phyloP scores from a whole-genome alignment of 2,888 invertebrate genomes.

The Tribolium freemani region DNA sequence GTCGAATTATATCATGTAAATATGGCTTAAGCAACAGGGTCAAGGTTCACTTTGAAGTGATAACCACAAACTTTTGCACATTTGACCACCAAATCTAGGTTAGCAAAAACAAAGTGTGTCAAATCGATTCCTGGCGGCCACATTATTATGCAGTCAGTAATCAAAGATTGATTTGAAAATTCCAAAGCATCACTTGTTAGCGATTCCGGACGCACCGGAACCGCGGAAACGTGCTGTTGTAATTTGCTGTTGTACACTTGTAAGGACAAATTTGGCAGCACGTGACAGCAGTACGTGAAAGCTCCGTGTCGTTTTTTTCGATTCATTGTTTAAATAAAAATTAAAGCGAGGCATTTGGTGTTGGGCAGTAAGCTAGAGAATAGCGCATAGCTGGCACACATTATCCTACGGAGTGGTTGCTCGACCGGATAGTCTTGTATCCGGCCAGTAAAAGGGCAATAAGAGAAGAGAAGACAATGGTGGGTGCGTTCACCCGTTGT shows the following conservation, averaged over 20 bases:
- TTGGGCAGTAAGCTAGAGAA: slow-evolving; percentile 1
- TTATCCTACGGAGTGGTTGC: slow-evolving; percentile 42
- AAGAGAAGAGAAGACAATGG: slow-evolving; percentile 48
- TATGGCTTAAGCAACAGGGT: slow-evolving; percentile 25
- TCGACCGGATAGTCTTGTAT: slow-evolving; percentile 52
- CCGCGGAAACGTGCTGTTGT: slow-evolving; percentile 16
- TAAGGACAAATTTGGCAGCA: slow-evolving; percentile 38
- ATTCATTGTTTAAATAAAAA: too few relatives aligned
- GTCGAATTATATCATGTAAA: slow-evolving; percentile 30
- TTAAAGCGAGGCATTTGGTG: too few relatives aligned
- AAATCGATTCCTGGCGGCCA: neutral
- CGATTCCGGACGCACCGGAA: slow-evolving; percentile 31
- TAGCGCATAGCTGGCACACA: slow-evolving; percentile 35
- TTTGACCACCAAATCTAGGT: neutral
- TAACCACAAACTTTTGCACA: neutral
- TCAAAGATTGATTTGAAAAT: neutral
- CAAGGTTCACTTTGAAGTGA: slow-evolving; percentile 15
- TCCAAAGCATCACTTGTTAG: slow-evolving; percentile 1
- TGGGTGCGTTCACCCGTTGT: slow-evolving; percentile 51
- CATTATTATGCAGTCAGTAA: neutral
- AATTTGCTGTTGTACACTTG: slow-evolving; percentile 35
- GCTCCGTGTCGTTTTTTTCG: neutral
- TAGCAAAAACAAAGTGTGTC: neutral
- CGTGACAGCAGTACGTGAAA: slow-evolving; percentile 36
- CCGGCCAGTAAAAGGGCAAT: slow-evolving; percentile 51